Evolutionary conservation across 1,140 invertebrate species (phyloP).

Genomic region (Orchesella cincta): DNA sequence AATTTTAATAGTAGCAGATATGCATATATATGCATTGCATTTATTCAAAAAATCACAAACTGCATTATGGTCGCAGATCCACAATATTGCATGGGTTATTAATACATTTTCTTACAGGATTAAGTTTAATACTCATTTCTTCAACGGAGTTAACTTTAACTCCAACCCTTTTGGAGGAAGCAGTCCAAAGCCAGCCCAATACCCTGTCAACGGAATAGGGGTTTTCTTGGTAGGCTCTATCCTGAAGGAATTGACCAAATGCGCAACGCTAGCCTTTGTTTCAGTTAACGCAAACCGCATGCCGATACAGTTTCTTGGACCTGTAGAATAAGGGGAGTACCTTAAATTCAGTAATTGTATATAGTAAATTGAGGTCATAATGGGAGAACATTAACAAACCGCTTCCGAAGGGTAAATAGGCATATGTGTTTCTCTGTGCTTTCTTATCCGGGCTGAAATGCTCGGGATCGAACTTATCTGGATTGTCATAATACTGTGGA

Average conservation of each 20-base stretch:
- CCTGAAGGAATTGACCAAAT: slow-evolving; percentile 33
- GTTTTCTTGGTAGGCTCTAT: slow-evolving; percentile 38
- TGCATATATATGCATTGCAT: too few species aligned
- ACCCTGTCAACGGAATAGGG: slow-evolving; percentile 17
- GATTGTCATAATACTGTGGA: slow-evolving; percentile 67
- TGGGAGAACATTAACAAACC: too few species aligned
- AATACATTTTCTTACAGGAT: too few species aligned
- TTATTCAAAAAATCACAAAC: too few species aligned
- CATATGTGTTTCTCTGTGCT: slow-evolving; percentile 54
- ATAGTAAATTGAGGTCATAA: too few species aligned
- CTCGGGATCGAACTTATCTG: slow-evolving; percentile 72
- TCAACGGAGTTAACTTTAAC: neutral
- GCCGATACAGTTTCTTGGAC: too few species aligned
- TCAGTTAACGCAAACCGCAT: slow-evolving; percentile 40
- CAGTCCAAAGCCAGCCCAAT: neutral
- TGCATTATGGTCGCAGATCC: too few species aligned
- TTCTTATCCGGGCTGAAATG: slow-evolving; percentile 65
- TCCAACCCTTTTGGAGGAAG: neutral
- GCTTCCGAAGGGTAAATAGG: slow-evolving; percentile 69
- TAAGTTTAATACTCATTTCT: neutral
- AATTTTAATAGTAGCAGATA: too few species aligned
- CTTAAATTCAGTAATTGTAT: too few species aligned
- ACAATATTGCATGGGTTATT: too few species aligned
- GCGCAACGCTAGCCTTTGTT: slow-evolving; percentile 30
- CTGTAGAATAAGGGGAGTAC: too few species aligned